Evolutionary conservation across 2,797 vertebrate genomes (phyloP), one percentile per base, ranked within the genome.

Genomic region (Manis crassicaudata): DNA sequence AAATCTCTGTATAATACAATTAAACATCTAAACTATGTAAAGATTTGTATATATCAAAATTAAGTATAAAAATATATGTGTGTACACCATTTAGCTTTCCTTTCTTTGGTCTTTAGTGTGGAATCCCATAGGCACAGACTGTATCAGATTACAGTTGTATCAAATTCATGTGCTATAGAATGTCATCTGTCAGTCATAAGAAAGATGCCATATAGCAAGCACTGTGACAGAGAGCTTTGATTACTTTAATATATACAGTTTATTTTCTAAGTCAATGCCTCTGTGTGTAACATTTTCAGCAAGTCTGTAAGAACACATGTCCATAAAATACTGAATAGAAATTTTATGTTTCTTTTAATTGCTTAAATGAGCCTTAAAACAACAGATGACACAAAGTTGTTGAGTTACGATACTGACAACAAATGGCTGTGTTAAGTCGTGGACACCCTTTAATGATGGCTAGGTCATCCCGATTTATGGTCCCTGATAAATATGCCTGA

Each of bases 1-100:
- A 83, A 79, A n/a, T 72, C 13, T 67, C 9, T 7, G 20, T 54
- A 84, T 60, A 92, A 83, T 70, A 56, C 92, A 77, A 81, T 92
- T 54, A 80, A 80, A 80, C 8, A 87, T 60, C 35, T 81, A 90
- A 83, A 17, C 7, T 35, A 75, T 43, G 6, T 29, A 79, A 79
- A 70, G 46, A 76, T 73, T 73, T 91, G 21, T 81, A 27, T 63
- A 11, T 88, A 12, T 94, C 93, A 73, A 67, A 84, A 85, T 73
- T 67, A 93, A 94, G 37, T 70, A 60, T 81, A 58, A 94, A 85
- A 37, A 68, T 79, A 29, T 14, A 13, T 16, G 1, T 87, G 17
- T 92, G 3, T 14, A 32, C 46, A 46, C 21, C 43, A 76, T 83
- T 82, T 68, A 79, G 2, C 3, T 83, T 75, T 86, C 20, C 43